Percentiles rank a stretch among this genome's conserved stretches.
phyloP scores from a whole-genome alignment of 2,888 invertebrate genomes.

The Lepidonotus clava region DNA sequence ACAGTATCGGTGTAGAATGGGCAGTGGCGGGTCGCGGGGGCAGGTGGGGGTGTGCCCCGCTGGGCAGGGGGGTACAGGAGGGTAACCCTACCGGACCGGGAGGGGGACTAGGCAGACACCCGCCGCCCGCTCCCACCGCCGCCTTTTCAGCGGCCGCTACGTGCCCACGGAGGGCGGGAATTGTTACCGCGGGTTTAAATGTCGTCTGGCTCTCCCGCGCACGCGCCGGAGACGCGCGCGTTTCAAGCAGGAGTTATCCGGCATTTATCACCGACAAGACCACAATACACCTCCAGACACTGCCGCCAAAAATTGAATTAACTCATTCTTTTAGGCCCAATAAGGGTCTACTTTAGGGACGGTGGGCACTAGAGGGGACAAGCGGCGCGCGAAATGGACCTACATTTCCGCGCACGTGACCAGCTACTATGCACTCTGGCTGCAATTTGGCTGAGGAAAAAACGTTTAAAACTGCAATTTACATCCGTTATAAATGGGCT shows the following conservation, averaged over 20 bases:
- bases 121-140: background rate
- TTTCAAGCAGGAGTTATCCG: background rate
- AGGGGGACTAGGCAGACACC: background rate
- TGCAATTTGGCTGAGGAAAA: too few species aligned
- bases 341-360: background rate
- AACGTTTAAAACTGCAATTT: too few species aligned
- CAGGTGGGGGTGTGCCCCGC: slow-evolving; percentile 25
- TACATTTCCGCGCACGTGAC: background rate
- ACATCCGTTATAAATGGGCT: too few species aligned
- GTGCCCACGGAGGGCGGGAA: background rate
- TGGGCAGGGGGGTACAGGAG: background rate
- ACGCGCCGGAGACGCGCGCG: background rate
- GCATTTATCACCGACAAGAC: slow-evolving; percentile 48
- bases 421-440: background rate
- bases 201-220: background rate
- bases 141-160: background rate
- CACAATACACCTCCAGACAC: slow-evolving; percentile 10
- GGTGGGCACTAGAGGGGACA: background rate
- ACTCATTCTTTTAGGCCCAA: slow-evolving; percentile 5
- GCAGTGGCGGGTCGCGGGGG: background rate
- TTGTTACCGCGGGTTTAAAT: slow-evolving; percentile 1
- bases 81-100: slow-evolving; percentile 2
- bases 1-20: background rate
- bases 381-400: slow-evolving; percentile 4
- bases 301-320: slow-evolving; percentile 15